Conservation (phyloP, 2,113 vertebrate species). For the Actinemys pallida region DNA sequence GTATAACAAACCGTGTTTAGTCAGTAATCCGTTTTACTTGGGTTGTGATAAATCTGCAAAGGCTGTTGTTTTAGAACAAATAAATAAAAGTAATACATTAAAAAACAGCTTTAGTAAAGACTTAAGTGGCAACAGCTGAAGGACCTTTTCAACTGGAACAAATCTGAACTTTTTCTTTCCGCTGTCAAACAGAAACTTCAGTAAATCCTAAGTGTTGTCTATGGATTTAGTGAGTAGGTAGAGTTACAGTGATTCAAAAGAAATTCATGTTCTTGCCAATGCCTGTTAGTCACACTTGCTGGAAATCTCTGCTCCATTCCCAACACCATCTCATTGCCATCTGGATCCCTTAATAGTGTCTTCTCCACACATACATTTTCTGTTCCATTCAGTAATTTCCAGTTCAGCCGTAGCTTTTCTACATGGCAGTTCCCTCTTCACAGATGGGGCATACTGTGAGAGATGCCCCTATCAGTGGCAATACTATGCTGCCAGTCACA, state of each 20-base stretch:
- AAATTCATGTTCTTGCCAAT: conserved; percentile 65
- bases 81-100: conserved; percentile 27
- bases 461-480: not conserved
- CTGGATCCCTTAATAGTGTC: conserved; percentile 47
- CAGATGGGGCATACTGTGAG: not conserved
- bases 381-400: conserved; percentile 43
- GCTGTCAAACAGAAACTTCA: conserved; percentile 54
- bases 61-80: not conserved
- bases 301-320: conserved; percentile 53
- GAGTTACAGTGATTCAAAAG: conserved; percentile 66
- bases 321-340: conserved; percentile 53
- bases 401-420: conserved; percentile 39
- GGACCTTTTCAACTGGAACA: conserved; percentile 67
- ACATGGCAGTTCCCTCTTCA: conserved; percentile 2
- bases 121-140: conserved; percentile 56
- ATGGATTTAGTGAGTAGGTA: conserved; percentile 65
- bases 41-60: conserved; percentile 21
- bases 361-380: conserved; percentile 50
- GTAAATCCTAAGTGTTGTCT: conserved; percentile 71
- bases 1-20: not conserved
- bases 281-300: conserved; percentile 69
- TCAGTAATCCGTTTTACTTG: conserved; percentile 23
- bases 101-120: not conserved
- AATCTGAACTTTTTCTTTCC: conserved; percentile 62
- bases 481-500: not conserved